Conservation (phyloP, 2,797 vertebrate genomes). For the Sebastes itinus region DNA sequence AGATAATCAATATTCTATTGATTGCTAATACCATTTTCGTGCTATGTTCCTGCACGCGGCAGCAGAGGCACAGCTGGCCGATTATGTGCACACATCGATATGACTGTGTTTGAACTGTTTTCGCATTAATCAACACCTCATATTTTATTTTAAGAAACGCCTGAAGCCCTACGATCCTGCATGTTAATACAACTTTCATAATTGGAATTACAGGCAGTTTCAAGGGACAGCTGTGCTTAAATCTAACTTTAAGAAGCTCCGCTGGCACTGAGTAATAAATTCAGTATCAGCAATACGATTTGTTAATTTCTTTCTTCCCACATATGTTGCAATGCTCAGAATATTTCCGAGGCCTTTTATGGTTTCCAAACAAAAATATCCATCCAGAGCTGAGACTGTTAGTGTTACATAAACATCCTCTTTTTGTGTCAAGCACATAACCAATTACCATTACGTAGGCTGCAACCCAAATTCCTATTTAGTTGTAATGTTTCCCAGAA, state of each 20-base stretch:
- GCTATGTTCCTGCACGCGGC: neutral
- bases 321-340: constrained; percentile 23
- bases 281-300: constrained; percentile 18
- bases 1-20: constrained; percentile 68
- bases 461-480: constrained; percentile 12
- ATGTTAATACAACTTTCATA: neutral
- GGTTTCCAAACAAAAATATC: constrained; percentile 28
- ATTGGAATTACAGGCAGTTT: constrained; percentile 24
- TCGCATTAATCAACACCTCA: constrained; percentile 27
- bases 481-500: constrained; percentile 25
- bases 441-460: neutral
- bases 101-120: constrained; percentile 19
- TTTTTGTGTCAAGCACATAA: constrained; percentile 14
- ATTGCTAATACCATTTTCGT: constrained; percentile 31
- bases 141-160: constrained; percentile 17
- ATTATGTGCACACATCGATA: neutral
- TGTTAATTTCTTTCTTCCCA: constrained; percentile 23
- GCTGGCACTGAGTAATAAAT: neutral
- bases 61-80: neutral
- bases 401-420: constrained; percentile 7
- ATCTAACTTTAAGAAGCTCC: neutral
- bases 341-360: constrained; percentile 38
- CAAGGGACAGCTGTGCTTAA: neutral
- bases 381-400: neutral
- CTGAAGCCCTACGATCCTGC: neutral